These are phyloP conservation scores for Phainopepla nitens DNA, from an alignment of 2,113 vertebrate genomes.

Conservation along the genomic window DNA sequence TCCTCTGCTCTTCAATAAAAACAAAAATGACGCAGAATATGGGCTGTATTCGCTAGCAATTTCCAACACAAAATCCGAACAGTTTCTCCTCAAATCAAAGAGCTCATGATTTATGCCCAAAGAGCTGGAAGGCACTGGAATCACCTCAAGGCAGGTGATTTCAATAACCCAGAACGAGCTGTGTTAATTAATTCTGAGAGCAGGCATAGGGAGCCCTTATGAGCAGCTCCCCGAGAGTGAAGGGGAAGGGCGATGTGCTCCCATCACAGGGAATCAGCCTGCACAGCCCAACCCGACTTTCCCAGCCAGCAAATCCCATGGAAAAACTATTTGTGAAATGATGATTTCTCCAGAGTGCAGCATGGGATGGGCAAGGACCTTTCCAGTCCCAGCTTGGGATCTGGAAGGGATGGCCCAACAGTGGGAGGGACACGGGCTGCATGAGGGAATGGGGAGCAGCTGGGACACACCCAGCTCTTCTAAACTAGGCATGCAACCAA, in stretches of 20 bases:
- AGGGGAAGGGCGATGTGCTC: accelerated
- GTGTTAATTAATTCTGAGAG: neutral
- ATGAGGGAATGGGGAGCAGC: neutral
- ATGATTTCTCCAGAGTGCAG: constrained; percentile 7
- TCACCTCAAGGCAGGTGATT: constrained; percentile 14
- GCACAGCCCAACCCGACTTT: neutral
- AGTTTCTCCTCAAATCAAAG: constrained; percentile 12
- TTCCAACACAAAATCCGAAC: constrained; percentile 45
- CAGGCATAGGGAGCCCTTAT: neutral
- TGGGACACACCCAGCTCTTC: neutral
- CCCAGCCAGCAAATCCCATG: neutral
- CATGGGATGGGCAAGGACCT: neutral
- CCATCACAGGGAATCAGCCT: neutral
- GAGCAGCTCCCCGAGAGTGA: neutral
- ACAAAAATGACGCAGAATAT: neutral
- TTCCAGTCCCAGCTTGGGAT: neutral
- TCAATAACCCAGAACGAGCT: neutral
- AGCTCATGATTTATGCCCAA: constrained; percentile 25
- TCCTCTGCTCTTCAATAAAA: constrained; percentile 57
- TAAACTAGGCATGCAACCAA: neutral
- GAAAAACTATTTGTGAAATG: constrained; percentile 25
- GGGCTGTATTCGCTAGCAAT: neutral
- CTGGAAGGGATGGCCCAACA: neutral
- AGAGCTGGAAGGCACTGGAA: constrained; percentile 11
- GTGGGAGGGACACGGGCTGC: accelerated